Base-by-base conservation (phyloP, 2,888 invertebrate species). In the Ethmia dodecea region DNA sequence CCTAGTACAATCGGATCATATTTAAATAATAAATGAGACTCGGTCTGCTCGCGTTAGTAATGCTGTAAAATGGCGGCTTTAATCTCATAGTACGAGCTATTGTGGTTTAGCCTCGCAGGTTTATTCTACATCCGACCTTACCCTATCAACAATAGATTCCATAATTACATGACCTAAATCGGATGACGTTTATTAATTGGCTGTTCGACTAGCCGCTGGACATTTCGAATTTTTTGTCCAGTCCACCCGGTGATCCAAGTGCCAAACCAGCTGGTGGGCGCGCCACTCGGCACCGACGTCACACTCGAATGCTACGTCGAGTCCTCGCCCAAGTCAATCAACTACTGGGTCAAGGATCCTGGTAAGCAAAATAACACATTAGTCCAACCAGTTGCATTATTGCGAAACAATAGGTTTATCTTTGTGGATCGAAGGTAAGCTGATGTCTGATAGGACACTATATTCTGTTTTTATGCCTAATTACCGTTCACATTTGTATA, bases 231-330 rank as follows among this genome's bases (percentile, higher is more conserved):
- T n/a, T n/a, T 42, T 18, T 54, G 9, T 44, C 3, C 88, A 96
- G 96, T 96, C 89, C 92, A 94, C 69, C 96, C 96, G 20, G 93
- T 94, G 61, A 95, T 96, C 67, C 93, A 93, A 79, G 95, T 95
- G 57, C 95, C 95, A 47, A 95, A 95, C 87, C 95, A 96, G 88
- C 89, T 96, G 75, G 94, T 96, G 43, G 94, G 95, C 20, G 94
- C 95, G 44, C 94, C 94, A 41, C 86, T 94, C 54, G 92, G 92
- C 52, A 94, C 94, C 49, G 93, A 95, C 79, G 94, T 95, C 61
- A 91, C 91, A 35, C 88, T 96, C 52, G 95, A 95, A 81, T 96
- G 96, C 87, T 91, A 92, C 84, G 94, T 95, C 47, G 95, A 95
- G 79, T 94, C 95, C 42, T 95, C 92, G 49, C 95, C 95, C 32